Evolutionary conservation across 2,888 invertebrate genomes (phyloP), one percentile per base, ranked within the genome.

Genomic region (Tenthredo mesomela): DNA sequence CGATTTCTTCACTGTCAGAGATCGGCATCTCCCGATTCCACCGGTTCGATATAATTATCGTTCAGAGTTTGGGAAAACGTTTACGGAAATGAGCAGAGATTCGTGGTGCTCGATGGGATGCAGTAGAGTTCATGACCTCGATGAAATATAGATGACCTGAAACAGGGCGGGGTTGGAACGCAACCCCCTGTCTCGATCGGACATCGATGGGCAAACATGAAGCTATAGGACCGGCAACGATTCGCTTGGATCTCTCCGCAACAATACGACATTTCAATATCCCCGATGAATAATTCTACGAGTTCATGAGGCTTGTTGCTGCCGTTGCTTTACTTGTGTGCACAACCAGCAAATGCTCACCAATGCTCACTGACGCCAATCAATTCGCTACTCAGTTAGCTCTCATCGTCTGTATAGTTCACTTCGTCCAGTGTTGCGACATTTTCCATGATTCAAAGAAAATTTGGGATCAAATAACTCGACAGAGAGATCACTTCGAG

Each of bases 251-350:
- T 50, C 82, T 82, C 70, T 67, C 50, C 82, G 67, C 47, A 82
- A 82, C 82, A 82, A 82, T 82, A 82, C 82, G 70, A 82, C 82
- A 82, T 82, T 82, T 82, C 70, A 70, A 82, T 70, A 82, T 67
- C 70, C 82, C 70, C 82, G 82, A 67, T 82, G 82, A 82, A 82
- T 82, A 82, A 82, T 82, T 82, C 82, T 82, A 82, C 82, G 47
- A 47, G 82, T 70, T 82, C 70, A 70, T 70, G 82, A 67, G 65
- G 82, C 70, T 82, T 21, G 61, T 40, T 80, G 80, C 50, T 58
- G 80, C 37, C 33, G 40, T 61, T 80, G 21, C 80, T 40, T 40
- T 37, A 61, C 58, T 80, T 37, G 40, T 80, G 21, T 58, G 80
- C 33, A 80, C 61, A 58, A 61, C 12, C 50, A 21, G 15, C 33